These are phyloP conservation scores for Sminthurinus aureus DNA, from an alignment of 2,888 invertebrate species.

Conservation along the genomic window DNA sequence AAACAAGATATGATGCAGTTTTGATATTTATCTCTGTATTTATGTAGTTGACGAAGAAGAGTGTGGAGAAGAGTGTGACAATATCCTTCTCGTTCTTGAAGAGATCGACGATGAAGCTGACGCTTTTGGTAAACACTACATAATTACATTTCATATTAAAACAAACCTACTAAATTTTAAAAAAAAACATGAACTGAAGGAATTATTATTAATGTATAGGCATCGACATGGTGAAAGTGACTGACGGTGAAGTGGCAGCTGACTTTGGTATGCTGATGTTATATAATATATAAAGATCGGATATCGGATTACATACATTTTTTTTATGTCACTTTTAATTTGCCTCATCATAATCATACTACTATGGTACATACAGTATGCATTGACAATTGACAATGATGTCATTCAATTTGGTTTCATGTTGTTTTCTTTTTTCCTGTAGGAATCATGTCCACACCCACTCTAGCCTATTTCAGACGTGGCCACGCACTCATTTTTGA, in stretches of 20 bases:
- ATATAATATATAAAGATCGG: no score
- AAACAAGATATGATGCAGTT: neutral
- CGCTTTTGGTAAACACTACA: constrained; percentile 49
- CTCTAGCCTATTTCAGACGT: constrained; percentile 85
- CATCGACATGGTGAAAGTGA: constrained; percentile 94
- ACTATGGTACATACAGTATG: no score
- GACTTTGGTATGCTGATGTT: constrained; percentile 72
- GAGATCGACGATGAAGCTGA: constrained; percentile 95
- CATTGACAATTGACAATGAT: no score
- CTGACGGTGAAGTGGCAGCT: constrained; percentile 80
- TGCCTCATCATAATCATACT: no score
- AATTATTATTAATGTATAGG: constrained; percentile 57
- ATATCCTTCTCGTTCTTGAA: constrained; percentile 85
- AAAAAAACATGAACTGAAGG: neutral
- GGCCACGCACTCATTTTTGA: constrained; percentile 86
- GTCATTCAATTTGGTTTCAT: no score
- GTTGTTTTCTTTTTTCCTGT: no score
- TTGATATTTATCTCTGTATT: neutral
- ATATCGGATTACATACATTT: no score
- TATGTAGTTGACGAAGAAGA: constrained; percentile 51
- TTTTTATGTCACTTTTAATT: no score
- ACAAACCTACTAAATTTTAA: neutral
- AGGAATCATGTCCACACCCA: constrained; percentile 76
- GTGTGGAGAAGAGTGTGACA: constrained; percentile 86
- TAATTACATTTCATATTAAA: neutral